phyloP scores from a whole-genome alignment of 2,797 vertebrate genomes.

The Pangasius sanitwongsei region DNA sequence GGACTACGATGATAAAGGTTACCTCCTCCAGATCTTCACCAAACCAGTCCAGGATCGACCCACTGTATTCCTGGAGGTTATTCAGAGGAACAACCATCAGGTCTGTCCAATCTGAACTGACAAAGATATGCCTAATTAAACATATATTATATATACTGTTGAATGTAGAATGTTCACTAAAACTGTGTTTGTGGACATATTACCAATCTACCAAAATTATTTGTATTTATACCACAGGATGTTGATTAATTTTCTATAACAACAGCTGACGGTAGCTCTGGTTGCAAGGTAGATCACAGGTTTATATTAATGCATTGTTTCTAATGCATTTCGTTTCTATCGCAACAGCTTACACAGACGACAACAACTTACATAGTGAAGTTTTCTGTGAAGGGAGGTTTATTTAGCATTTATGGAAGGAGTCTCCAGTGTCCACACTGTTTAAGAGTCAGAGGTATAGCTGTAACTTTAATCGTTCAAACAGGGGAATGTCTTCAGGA shows the following conservation, averaged over 20 bases:
- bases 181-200: not conserved
- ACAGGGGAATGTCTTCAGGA: too few relatives aligned
- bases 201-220: not conserved
- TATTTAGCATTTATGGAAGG: too few relatives aligned
- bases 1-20: slow-evolving; percentile 94
- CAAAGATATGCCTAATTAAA: not conserved
- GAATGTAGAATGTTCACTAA: not conserved
- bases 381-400: too few relatives aligned
- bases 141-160: not conserved
- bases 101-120: slow-evolving; percentile 63
- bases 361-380: too few relatives aligned
- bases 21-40: slow-evolving; percentile 97
- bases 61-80: slow-evolving; percentile 94
- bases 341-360: too few relatives aligned
- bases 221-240: not conserved
- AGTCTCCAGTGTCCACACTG: too few relatives aligned
- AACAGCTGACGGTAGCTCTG: too few relatives aligned
- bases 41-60: slow-evolving; percentile 96
- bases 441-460: too few relatives aligned
- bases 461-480: too few relatives aligned
- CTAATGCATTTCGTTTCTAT: too few relatives aligned
- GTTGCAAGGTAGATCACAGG: too few relatives aligned
- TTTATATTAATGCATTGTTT: too few relatives aligned
- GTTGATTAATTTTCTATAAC: not conserved
- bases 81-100: slow-evolving; percentile 95